Percentiles rank a stretch among this genome's conserved stretches.
Evolutionary conservation across 2,797 vertebrate genomes (phyloP).

Genomic region (Euphonia xanthogaster): DNA sequence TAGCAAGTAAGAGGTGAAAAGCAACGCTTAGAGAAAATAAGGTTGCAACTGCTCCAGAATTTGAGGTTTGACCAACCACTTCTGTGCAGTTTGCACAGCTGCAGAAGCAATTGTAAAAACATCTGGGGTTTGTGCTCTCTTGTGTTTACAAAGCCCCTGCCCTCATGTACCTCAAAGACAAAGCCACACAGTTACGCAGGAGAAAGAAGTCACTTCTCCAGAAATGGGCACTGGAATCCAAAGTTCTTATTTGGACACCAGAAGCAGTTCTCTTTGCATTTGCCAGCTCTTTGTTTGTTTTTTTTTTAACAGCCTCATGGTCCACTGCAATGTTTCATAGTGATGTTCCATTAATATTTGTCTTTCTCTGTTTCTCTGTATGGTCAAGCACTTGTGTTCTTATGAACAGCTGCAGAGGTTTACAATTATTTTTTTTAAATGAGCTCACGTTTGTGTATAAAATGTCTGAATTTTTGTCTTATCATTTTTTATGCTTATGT

Average conservation of each 20-base stretch:
- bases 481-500: not conserved
- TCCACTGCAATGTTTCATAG: not conserved
- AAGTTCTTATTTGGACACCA: not conserved
- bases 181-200: not conserved
- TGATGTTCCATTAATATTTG: not conserved
- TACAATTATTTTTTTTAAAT: not conserved
- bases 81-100: not conserved
- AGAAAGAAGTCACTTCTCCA: not conserved
- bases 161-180: not conserved
- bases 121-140: not conserved
- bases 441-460: not conserved
- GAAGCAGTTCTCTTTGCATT: not conserved
- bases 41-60: not conserved
- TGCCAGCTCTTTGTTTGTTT: not conserved
- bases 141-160: not conserved
- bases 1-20: not conserved
- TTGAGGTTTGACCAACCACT: not conserved
- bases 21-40: not conserved
- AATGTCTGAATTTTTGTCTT: not conserved
- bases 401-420: not conserved
- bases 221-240: not conserved
- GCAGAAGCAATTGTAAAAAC: not conserved
- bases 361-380: not conserved
- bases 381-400: not conserved
- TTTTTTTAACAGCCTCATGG: not conserved